Evolutionary conservation across 2,113 vertebrate species (phyloP).

Genomic region (Phoenicopterus ruber): DNA sequence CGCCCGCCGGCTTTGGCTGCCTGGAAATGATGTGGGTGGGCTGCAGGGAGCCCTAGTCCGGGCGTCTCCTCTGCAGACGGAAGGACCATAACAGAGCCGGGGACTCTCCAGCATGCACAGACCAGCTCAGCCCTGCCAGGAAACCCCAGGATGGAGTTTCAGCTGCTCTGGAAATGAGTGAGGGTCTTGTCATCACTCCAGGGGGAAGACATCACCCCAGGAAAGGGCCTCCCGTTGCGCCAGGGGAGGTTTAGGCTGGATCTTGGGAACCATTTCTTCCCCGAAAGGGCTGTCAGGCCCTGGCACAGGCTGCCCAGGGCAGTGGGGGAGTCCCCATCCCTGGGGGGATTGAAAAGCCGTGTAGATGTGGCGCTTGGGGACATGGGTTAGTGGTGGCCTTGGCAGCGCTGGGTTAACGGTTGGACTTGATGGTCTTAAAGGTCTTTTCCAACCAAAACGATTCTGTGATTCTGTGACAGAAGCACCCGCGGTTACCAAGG

Average conservation of each 20-base stretch:
- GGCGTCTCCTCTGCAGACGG: no score
- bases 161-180: neutral
- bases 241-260: neutral
- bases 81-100: no score
- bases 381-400: neutral
- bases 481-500: no score
- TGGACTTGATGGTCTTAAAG: no score
- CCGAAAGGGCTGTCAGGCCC: rapidly evolving
- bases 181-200: neutral
- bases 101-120: neutral
- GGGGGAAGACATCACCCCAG: neutral
- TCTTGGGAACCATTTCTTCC: neutral
- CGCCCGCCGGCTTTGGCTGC: neutral
- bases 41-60: no score
- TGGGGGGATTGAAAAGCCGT: rapidly evolving
- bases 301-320: neutral
- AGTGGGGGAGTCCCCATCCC: neutral
- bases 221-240: rapidly evolving
- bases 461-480: neutral
- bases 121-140: neutral
- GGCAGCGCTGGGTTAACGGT: no score
- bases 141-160: neutral
- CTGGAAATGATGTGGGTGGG: neutral
- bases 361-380: neutral
- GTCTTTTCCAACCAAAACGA: neutral